Evolutionary conservation across 2,113 vertebrate species (phyloP).

Genomic region (Oncorhynchus clarkii): DNA sequence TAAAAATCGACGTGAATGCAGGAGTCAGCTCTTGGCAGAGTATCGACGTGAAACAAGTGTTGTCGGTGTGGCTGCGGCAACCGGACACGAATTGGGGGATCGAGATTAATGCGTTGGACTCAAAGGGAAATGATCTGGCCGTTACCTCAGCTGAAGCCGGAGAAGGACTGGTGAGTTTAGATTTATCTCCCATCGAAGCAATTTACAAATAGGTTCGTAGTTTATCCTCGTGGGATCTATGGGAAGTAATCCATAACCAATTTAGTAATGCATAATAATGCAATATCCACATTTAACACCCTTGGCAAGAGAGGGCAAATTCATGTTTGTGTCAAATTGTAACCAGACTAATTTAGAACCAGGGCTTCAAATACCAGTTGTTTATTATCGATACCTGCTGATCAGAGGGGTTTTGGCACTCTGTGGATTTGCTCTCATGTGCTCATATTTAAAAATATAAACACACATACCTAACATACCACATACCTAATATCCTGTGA

Average conservation of each 20-base stretch:
- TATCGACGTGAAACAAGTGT: slow-evolving; percentile 94
- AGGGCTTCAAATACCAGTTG: no score
- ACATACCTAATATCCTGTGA: slow-evolving; percentile 15
- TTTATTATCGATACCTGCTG: no score
- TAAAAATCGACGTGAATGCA: slow-evolving; percentile 93
- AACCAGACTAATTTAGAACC: no score
- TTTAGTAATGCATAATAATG: no score
- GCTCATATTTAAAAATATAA: background rate
- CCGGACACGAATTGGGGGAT: slow-evolving; percentile 98
- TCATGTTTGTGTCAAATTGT: no score
- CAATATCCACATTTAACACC: no score
- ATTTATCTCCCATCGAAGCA: background rate
- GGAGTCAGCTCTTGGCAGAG: slow-evolving; percentile 94
- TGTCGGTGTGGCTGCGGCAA: slow-evolving; percentile 96
- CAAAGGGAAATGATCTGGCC: slow-evolving; percentile 87
- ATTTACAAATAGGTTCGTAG: no score
- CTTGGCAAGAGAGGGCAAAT: no score
- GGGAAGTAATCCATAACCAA: no score
- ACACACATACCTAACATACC: no score
- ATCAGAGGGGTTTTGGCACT: no score
- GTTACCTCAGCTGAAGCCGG: slow-evolving; percentile 86
- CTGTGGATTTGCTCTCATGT: background rate
- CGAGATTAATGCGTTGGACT: slow-evolving; percentile 94
- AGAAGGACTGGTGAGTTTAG: slow-evolving; percentile 89
- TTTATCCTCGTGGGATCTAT: no score